A percentile compares a stretch with the other conserved stretches of the same genome.
Conservation (phyloP, 2,888 invertebrate genomes). For the Dicranocentrus wangi region DNA sequence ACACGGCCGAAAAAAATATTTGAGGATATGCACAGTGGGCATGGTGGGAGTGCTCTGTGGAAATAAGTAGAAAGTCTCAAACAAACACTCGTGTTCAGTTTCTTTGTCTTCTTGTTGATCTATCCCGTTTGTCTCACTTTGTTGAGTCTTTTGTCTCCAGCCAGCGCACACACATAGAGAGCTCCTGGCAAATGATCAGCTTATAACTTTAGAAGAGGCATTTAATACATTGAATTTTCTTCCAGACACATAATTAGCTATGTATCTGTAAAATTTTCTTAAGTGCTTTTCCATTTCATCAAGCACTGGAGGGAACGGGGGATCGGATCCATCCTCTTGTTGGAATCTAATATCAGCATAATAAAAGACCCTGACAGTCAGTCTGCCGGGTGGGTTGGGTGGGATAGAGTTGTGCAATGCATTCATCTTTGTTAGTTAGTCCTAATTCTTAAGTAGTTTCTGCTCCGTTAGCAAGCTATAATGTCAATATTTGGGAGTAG, state of each 20-base stretch:
- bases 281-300: constrained; percentile 59
- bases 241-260: constrained; percentile 47
- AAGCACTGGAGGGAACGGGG: constrained; percentile 25
- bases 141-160: constrained; percentile 50
- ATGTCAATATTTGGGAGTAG: background rate
- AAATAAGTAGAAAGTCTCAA: constrained; percentile 42
- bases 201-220: background rate
- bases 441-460: background rate
- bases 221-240: constrained; percentile 58
- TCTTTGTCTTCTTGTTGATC: constrained; percentile 58
- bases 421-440: too few species aligned
- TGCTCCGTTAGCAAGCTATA: background rate
- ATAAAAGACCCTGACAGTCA: too few species aligned
- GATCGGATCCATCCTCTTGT: too few species aligned
- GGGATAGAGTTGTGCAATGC: too few species aligned
- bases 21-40: background rate
- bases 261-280: constrained; percentile 53
- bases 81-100: constrained; percentile 32
- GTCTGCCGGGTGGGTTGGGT: too few species aligned
- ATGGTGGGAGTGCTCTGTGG: constrained; percentile 16
- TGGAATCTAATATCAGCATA: too few species aligned
- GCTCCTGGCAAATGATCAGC: constrained; percentile 34
- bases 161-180: constrained; percentile 6
- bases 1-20: too few species aligned
- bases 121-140: constrained; percentile 59